These are phyloP conservation scores for Mus minutoides DNA, from an alignment of 2,797 vertebrate species.

Conservation along the genomic window DNA sequence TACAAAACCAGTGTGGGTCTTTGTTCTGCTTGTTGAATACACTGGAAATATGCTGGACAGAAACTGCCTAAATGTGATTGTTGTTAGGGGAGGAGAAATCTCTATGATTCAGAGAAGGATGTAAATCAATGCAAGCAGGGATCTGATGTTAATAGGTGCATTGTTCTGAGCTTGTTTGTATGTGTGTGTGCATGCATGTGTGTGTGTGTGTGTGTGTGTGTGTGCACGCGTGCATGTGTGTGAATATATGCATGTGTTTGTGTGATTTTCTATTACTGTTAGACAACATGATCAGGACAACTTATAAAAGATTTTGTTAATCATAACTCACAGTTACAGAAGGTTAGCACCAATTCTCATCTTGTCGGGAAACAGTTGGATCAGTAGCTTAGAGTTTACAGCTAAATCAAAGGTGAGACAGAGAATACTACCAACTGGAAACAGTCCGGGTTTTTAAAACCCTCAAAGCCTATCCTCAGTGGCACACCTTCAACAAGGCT, in stretches of 20 bases:
- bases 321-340: neutral
- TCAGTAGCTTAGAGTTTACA: neutral
- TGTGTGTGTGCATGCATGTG: neutral
- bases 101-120: neutral
- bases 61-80: neutral
- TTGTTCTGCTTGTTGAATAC: neutral
- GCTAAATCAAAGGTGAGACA: neutral
- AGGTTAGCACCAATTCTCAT: neutral
- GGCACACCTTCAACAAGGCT: neutral
- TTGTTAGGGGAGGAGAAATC: neutral
- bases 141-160: neutral
- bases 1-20: neutral
- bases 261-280: neutral
- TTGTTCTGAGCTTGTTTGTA: neutral
- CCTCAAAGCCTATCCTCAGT: neutral
- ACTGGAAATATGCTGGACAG: neutral
- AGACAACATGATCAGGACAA: neutral
- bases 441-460: neutral
- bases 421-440: neutral
- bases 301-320: neutral
- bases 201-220: neutral
- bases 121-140: neutral
- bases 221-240: neutral
- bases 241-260: neutral
- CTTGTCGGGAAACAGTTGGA: neutral